phyloP scores from a whole-genome alignment of 2,113 vertebrate species.

The Cheilinus undulatus region DNA sequence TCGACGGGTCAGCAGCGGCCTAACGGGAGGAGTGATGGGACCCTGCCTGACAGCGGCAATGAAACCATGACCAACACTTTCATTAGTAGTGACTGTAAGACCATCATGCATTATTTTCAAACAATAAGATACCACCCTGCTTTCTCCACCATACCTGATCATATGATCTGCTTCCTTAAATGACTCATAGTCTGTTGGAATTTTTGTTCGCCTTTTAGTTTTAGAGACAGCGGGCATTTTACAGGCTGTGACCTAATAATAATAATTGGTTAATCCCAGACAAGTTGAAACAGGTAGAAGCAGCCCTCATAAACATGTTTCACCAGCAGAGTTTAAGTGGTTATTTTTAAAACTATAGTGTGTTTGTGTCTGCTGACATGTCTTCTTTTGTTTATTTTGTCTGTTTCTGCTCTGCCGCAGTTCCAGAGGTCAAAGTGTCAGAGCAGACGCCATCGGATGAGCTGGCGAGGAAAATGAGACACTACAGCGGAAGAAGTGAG shows the following conservation, averaged over 20 bases:
- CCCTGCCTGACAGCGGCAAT: slow-evolving; percentile 90
- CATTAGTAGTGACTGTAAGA: slow-evolving; percentile 89
- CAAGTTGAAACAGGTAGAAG: slow-evolving; percentile 50
- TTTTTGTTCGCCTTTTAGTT: slow-evolving; percentile 51
- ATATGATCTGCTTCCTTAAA: slow-evolving; percentile 29
- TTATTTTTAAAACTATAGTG: not conserved
- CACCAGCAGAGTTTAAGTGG: slow-evolving; percentile 22
- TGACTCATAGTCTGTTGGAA: slow-evolving; percentile 65
- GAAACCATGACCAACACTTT: slow-evolving; percentile 94
- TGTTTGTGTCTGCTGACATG: not conserved
- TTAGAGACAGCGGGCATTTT: slow-evolving; percentile 29
- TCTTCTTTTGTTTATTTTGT: not conserved
- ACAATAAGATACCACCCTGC: not conserved
- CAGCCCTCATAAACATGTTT: slow-evolving; percentile 2
- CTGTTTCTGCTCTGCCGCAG: slow-evolving; percentile 41
- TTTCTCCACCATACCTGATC: slow-evolving; percentile 31
- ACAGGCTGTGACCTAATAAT: slow-evolving; percentile 36
- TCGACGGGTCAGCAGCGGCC: slow-evolving; percentile 69
- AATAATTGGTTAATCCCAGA: slow-evolving; percentile 36
- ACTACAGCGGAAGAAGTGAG: slow-evolving; percentile 88
- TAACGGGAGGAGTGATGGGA: slow-evolving; percentile 79
- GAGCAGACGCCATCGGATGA: slow-evolving; percentile 91
- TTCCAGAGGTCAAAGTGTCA: slow-evolving; percentile 93
- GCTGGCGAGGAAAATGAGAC: slow-evolving; percentile 92
- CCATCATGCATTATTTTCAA: not conserved